These are phyloP conservation scores for Melinaea marsaeus DNA, from an alignment of 2,888 invertebrate genomes.

Conservation along the genomic window DNA sequence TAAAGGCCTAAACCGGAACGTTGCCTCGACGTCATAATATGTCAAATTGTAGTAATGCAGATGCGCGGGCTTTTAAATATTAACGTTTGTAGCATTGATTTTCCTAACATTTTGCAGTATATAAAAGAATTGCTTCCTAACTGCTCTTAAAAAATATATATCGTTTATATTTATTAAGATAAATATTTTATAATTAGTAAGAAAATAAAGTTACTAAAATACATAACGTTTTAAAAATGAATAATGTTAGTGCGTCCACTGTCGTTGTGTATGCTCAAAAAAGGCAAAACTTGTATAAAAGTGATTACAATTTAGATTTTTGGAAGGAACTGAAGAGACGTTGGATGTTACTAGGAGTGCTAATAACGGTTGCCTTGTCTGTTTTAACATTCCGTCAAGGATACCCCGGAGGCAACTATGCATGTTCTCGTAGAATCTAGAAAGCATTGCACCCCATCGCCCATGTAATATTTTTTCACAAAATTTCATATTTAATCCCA, in stretches of 20 bases:
- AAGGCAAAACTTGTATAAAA: slow-evolving; percentile 29
- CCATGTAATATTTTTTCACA: slow-evolving; percentile 51
- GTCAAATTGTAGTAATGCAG: slow-evolving; percentile 45
- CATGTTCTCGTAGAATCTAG: slow-evolving; percentile 62
- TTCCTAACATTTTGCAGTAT: slow-evolving; percentile 3
- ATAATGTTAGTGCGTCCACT: slow-evolving; percentile 27
- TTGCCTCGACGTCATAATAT: slow-evolving; percentile 17
- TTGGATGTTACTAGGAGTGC: slow-evolving; percentile 59
- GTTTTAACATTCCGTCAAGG: slow-evolving; percentile 57
- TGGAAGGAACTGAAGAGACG: slow-evolving; percentile 50
- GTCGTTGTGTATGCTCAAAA: slow-evolving; percentile 32
- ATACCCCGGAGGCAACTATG: slow-evolving; percentile 68
- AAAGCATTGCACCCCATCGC: slow-evolving; percentile 62
- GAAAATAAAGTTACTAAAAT: too few relatives aligned
- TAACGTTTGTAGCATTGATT: slow-evolving; percentile 23
- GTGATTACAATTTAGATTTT: slow-evolving; percentile 47
- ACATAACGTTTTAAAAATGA: slow-evolving; percentile 23
- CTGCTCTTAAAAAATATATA: background rate
- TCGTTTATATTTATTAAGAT: background rate
- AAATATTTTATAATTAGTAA: too few relatives aligned
- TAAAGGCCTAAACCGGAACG: slow-evolving; percentile 12
- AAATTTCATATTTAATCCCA: background rate
- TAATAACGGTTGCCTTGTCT: slow-evolving; percentile 49
- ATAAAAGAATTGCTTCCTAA: background rate
- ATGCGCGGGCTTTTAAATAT: slow-evolving; percentile 51